These are phyloP conservation scores for Terrapene triunguis DNA, from an alignment of 2,113 vertebrate genomes.

Conservation along the genomic window DNA sequence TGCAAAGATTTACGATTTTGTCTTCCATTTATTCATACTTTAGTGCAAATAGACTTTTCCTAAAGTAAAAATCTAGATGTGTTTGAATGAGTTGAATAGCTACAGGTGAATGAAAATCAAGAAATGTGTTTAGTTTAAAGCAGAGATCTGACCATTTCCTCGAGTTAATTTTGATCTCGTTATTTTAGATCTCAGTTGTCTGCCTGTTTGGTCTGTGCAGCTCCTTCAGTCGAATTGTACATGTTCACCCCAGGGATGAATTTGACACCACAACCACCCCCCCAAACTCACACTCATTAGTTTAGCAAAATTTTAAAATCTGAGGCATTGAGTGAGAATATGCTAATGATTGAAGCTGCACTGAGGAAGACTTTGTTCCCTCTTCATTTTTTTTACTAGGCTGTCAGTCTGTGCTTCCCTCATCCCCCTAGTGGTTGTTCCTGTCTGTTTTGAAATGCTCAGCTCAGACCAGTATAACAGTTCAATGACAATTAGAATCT, in stretches of 20 bases:
- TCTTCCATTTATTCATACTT: not conserved
- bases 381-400: not conserved
- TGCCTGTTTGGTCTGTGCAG: not conserved
- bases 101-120: not conserved
- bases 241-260: not conserved
- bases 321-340: not conserved
- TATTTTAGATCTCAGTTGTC: not conserved
- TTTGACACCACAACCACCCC: not conserved
- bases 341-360: not conserved
- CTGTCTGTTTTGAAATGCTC: not conserved
- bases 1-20: not conserved
- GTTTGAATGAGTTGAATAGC: not conserved
- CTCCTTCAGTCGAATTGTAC: not conserved
- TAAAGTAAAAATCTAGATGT: not conserved
- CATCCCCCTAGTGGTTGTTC: not conserved
- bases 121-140: not conserved
- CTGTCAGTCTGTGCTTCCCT: not conserved
- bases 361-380: not conserved
- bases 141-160: not conserved
- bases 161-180: not conserved
- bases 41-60: not conserved
- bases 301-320: not conserved
- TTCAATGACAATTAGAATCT: not conserved
- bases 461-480: not conserved
- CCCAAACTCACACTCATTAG: not conserved